Evolutionary conservation across 1,140 invertebrate species (phyloP).

Genomic region (Apocrypta bakeri): DNA sequence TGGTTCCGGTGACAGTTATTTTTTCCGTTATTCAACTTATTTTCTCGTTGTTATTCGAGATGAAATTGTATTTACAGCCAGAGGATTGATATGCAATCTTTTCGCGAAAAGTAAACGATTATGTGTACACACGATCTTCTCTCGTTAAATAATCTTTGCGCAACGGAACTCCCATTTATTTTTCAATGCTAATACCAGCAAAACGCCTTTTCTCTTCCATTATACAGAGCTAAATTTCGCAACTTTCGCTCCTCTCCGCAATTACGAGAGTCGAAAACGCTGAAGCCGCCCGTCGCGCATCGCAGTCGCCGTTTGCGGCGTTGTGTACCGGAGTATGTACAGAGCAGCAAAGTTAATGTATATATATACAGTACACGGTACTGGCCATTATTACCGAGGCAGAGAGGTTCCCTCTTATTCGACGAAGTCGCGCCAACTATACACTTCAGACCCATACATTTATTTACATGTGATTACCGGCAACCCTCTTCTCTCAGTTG

Average conservation of each 20-base stretch:
- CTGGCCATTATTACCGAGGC: constrained; percentile 22
- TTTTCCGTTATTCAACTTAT: no score
- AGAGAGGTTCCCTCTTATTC: background rate
- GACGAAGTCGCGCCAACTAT: constrained; percentile 54
- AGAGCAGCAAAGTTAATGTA: background rate
- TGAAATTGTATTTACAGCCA: no score
- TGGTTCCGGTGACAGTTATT: background rate
- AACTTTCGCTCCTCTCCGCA: background rate
- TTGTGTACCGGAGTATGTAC: no score
- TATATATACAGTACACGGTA: background rate
- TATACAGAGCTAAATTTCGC: background rate
- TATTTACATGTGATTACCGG: constrained; percentile 67
- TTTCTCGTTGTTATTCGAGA: no score
- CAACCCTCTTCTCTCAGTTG: constrained; percentile 44
- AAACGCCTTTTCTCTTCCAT: no score
- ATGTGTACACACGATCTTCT: no score
- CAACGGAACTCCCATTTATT: background rate
- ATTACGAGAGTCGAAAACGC: background rate
- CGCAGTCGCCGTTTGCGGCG: constrained; percentile 6
- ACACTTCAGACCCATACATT: constrained; percentile 61
- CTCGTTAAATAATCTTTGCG: no score
- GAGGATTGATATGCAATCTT: no score
- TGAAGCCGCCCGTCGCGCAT: background rate
- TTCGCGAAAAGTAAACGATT: no score
- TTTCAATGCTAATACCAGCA: background rate